phyloP scores from a whole-genome alignment of 2,797 vertebrate species.

The Lithobates pipiens region DNA sequence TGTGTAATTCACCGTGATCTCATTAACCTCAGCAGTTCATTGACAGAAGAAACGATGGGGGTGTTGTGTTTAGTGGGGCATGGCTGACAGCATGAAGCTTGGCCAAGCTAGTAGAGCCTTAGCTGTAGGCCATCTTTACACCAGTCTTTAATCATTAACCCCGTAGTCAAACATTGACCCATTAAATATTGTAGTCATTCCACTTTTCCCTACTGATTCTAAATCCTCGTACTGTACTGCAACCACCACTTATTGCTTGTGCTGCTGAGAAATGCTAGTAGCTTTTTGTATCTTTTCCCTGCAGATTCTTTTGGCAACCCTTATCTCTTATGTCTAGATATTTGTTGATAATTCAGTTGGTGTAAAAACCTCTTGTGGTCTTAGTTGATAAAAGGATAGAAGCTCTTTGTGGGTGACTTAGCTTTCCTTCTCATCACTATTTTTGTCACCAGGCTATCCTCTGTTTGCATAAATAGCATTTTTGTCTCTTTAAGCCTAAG shows the following conservation, averaged over 20 bases:
- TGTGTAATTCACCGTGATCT: constrained; percentile 17
- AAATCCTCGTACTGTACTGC: background rate
- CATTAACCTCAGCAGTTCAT: constrained; percentile 6
- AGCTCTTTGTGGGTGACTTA: background rate
- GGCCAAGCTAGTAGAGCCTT: background rate
- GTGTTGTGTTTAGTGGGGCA: constrained; percentile 11
- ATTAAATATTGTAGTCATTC: background rate
- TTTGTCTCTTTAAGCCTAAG: background rate
- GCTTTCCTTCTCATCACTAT: background rate
- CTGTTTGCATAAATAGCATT: background rate
- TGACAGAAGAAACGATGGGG: background rate
- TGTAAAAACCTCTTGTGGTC: background rate
- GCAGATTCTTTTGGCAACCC: background rate
- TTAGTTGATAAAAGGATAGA: background rate
- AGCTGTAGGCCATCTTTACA: background rate
- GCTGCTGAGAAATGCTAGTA: background rate
- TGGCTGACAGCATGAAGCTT: constrained; percentile 1
- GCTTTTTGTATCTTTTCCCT: constrained; percentile 16
- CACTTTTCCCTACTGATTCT: background rate
- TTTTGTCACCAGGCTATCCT: background rate
- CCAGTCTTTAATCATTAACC: constrained; percentile 18
- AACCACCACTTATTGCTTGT: background rate
- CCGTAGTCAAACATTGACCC: background rate
- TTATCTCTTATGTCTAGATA: constrained; percentile 4
- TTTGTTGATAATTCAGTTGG: background rate